Conservation (phyloP, 2,888 invertebrate species). For the Zaprionus obscuricornis region DNA sequence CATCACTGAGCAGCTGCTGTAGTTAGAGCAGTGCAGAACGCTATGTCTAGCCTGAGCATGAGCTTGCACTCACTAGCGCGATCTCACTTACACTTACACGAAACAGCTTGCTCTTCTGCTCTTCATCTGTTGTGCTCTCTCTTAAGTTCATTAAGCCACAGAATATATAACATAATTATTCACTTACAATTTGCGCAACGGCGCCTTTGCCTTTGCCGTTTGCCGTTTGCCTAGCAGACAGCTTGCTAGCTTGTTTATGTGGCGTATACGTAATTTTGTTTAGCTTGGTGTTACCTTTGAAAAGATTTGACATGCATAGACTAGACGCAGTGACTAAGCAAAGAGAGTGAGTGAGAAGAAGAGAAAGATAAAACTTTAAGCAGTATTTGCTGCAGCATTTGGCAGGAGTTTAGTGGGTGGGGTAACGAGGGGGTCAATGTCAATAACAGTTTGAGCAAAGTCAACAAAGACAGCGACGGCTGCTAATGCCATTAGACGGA, state of each 20-base stretch:
- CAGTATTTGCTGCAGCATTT: too few relatives aligned
- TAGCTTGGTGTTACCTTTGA: constrained; percentile 38
- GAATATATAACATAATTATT: constrained; percentile 80
- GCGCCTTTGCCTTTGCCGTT: constrained; percentile 38
- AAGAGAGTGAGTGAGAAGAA: not conserved
- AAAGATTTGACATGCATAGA: constrained; percentile 30
- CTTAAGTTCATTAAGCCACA: constrained; percentile 73
- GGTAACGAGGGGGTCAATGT: too few relatives aligned
- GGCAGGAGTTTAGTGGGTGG: too few relatives aligned
- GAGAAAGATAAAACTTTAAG: too few relatives aligned
- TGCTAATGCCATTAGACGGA: constrained; percentile 76
- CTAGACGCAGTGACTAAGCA: not conserved
- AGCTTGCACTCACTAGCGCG: not conserved
- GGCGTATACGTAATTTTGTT: constrained; percentile 70
- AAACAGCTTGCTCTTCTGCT: too few relatives aligned
- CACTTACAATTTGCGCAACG: constrained; percentile 71
- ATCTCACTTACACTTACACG: too few relatives aligned
- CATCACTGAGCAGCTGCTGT: too few relatives aligned
- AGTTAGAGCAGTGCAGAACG: constrained; percentile 2
- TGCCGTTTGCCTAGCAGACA: too few relatives aligned
- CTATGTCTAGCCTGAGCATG: constrained; percentile 35
- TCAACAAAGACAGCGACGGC: constrained; percentile 67
- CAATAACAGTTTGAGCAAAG: constrained; percentile 60
- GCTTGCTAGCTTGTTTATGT: constrained; percentile 53
- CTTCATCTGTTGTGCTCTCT: constrained; percentile 19